Percentiles rank a stretch among this genome's conserved stretches.
phyloP scores from a whole-genome alignment of 2,113 vertebrate genomes.

The Dicrurus megarhynchus region DNA sequence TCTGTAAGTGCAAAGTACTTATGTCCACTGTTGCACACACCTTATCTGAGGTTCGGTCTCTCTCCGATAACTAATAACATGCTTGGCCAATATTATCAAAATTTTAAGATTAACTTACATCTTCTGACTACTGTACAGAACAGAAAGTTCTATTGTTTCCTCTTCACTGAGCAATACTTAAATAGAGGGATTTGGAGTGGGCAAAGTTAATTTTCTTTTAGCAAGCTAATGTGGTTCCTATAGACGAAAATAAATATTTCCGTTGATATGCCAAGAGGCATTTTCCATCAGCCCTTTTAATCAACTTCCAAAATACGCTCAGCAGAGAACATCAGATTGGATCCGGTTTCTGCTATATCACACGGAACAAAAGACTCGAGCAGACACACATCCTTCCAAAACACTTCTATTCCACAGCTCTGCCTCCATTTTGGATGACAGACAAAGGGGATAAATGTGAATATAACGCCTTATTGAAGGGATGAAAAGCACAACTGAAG shows the following conservation, averaged over 20 bases:
- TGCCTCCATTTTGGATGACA: slow-evolving; percentile 62
- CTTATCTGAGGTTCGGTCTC: background rate
- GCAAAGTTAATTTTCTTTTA: background rate
- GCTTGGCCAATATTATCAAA: background rate
- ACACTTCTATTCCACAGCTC: slow-evolving; percentile 5
- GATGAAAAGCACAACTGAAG: background rate
- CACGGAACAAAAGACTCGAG: slow-evolving; percentile 25
- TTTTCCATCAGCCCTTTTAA: slow-evolving; percentile 30
- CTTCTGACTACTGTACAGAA: background rate
- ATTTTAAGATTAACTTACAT: background rate
- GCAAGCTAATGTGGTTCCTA: background rate
- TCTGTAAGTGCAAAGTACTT: background rate
- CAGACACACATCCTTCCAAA: slow-evolving; percentile 5
- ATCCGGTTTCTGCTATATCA: background rate
- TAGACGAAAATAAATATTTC: background rate
- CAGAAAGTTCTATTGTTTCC: background rate
- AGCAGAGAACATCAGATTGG: background rate
- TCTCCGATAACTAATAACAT: background rate
- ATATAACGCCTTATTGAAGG: background rate
- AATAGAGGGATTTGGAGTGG: background rate
- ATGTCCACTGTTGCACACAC: fast-evolving
- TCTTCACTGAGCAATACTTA: background rate
- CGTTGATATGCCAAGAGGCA: background rate
- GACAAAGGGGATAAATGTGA: slow-evolving; percentile 21
- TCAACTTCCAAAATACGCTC: background rate